phyloP scores from a whole-genome alignment of 1,140 invertebrate species.

The Agrypnia vestita region DNA sequence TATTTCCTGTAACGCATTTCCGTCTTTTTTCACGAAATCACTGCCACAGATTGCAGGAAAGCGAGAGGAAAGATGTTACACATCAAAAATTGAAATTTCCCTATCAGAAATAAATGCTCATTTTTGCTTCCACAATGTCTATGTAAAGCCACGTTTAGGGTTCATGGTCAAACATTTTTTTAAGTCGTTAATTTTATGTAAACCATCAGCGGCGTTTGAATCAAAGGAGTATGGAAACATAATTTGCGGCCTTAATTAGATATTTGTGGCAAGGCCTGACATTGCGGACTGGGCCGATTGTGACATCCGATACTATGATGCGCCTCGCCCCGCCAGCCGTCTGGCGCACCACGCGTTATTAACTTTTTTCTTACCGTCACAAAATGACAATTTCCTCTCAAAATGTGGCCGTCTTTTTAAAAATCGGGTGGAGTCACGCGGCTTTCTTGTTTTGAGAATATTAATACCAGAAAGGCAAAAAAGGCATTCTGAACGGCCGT shows the following conservation, averaged over 20 bases:
- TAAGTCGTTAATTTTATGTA: not conserved
- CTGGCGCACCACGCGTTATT: slow-evolving; percentile 21
- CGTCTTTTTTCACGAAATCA: no score
- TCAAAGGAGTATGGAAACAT: not conserved
- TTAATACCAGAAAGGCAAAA: no score
- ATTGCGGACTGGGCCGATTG: not conserved
- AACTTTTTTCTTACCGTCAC: slow-evolving; percentile 35
- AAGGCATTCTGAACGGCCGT: no score
- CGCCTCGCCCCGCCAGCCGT: not conserved
- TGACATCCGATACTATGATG: slow-evolving; percentile 1
- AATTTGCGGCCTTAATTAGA: slow-evolving; percentile 18
- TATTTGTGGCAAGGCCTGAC: not conserved
- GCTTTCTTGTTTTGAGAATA: no score
- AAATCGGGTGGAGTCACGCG: not conserved
- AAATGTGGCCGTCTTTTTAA: not conserved
- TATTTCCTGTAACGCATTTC: no score
- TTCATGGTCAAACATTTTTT: not conserved
- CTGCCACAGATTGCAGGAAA: no score
- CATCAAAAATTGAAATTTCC: no score
- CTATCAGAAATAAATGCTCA: no score
- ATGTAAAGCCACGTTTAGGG: no score
- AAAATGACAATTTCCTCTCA: slow-evolving; percentile 38
- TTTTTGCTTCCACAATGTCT: no score
- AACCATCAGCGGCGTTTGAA: no score
- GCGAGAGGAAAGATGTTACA: no score